A percentile compares a stretch with the other conserved stretches of the same genome.
Conservation (phyloP, 2,797 vertebrate genomes). For the Chaetophractus vellerosus region DNA sequence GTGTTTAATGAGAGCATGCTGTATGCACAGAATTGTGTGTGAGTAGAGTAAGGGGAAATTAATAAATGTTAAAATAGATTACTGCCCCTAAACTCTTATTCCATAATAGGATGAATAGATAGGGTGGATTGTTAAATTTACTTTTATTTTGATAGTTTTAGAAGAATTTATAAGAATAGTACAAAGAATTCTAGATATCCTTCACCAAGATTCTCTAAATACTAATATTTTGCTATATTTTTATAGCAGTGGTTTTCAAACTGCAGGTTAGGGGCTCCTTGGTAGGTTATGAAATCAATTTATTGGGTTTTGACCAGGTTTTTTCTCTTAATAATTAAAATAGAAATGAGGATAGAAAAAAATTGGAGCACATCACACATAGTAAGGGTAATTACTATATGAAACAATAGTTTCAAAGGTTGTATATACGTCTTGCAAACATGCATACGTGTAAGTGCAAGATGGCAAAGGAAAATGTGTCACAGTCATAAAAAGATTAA, state of each 20-base stretch:
- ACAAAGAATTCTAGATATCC: not conserved
- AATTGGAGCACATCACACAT: not conserved
- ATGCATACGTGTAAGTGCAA: not conserved
- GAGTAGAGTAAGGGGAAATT: not conserved
- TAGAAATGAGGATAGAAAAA: constrained; percentile 5
- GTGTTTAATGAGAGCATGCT: constrained; percentile 35
- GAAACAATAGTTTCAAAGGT: not conserved
- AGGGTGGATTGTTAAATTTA: not conserved
- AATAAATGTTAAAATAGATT: not conserved
- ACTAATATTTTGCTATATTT: constrained; percentile 31
- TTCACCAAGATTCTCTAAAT: not conserved
- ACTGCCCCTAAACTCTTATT: not conserved
- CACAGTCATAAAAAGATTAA: not conserved
- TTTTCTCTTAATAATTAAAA: constrained; percentile 4
- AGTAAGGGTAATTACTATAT: not conserved
- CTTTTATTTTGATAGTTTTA: constrained; percentile 51
- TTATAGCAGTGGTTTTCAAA: constrained; percentile 5
- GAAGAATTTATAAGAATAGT: not conserved
- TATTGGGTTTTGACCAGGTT: not conserved
- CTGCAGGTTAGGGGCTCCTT: not conserved
- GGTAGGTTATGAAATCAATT: constrained; percentile 17
- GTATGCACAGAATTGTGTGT: constrained; percentile 38
- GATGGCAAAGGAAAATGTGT: not conserved
- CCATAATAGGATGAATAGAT: not conserved
- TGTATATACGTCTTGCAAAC: not conserved